These are phyloP conservation scores for Apoda limacodes DNA, from an alignment of 2,888 invertebrate genomes.

Conservation along the genomic window DNA sequence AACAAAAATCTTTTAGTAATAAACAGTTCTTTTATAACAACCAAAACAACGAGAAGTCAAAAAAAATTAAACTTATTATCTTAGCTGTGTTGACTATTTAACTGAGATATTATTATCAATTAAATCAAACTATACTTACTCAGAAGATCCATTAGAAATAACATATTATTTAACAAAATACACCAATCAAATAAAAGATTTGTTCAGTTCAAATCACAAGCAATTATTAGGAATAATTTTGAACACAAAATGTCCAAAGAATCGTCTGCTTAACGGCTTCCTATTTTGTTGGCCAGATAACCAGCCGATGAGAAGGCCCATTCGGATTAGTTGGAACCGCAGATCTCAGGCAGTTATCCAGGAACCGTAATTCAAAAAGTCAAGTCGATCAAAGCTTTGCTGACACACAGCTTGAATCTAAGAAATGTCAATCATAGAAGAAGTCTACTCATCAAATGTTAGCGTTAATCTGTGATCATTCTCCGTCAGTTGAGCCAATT, in stretches of 20 bases:
- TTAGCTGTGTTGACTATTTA: not conserved
- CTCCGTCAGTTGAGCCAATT: conserved; percentile 11
- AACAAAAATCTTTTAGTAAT: too few species aligned
- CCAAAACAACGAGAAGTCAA: too few species aligned
- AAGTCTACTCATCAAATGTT: conserved; percentile 20
- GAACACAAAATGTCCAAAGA: conserved; percentile 15
- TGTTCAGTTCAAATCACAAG: conserved; percentile 5
- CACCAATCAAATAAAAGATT: not conserved
- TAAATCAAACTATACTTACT: not conserved
- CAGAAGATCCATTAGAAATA: not conserved
- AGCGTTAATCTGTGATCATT: conserved; percentile 14
- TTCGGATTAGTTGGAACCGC: conserved; percentile 17
- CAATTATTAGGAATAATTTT: conserved; percentile 10
- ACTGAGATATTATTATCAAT: not conserved
- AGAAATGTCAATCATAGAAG: too few species aligned
- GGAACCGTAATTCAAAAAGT: conserved; percentile 16
- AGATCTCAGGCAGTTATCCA: conserved; percentile 11
- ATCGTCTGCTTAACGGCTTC: conserved; percentile 14
- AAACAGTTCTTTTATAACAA: too few species aligned
- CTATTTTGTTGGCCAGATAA: conserved; percentile 15
- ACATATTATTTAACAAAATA: not conserved
- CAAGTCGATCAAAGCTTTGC: too few species aligned
- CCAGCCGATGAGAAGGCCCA: conserved; percentile 17
- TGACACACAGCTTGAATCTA: too few species aligned
- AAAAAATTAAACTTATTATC: not conserved